Percentiles rank a stretch among this genome's conserved stretches.
Evolutionary conservation across 2,797 vertebrate species (phyloP).

Genomic region (Diplodus sargus): DNA sequence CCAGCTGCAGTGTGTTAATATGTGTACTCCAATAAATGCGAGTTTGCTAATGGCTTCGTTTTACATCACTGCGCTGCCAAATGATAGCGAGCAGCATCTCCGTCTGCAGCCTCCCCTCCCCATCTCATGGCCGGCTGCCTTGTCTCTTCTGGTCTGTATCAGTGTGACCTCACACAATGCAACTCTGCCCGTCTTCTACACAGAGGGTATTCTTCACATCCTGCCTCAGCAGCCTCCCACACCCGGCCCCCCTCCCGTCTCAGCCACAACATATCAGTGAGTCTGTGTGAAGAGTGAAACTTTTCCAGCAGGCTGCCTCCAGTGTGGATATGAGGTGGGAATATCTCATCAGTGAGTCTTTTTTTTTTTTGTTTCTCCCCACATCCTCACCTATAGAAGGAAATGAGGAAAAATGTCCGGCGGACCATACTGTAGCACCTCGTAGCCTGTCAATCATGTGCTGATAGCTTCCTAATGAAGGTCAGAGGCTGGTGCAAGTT

Average conservation of each 20-base stretch:
- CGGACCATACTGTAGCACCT: not conserved
- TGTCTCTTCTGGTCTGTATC: slow-evolving; percentile 42
- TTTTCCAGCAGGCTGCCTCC: slow-evolving; percentile 4
- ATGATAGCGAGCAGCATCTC: slow-evolving; percentile 45
- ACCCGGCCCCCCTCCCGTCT: not conserved
- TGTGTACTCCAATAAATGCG: slow-evolving; percentile 29
- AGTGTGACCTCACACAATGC: slow-evolving; percentile 18
- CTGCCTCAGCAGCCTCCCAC: slow-evolving; percentile 8
- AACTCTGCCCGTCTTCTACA: slow-evolving; percentile 11
- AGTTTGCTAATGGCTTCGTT: slow-evolving; percentile 49
- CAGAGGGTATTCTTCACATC: slow-evolving; percentile 21
- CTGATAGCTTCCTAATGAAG: not conserved
- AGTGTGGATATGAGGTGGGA: slow-evolving; percentile 21
- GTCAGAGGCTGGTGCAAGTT: not conserved
- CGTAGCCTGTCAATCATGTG: not conserved
- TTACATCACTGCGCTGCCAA: slow-evolving; percentile 55
- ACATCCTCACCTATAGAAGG: not conserved
- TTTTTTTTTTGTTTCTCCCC: not conserved
- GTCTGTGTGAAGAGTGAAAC: not conserved
- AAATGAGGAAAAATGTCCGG: slow-evolving; percentile 17
- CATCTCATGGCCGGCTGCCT: slow-evolving; percentile 29
- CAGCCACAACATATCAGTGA: slow-evolving; percentile 15
- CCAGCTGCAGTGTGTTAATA: slow-evolving; percentile 37
- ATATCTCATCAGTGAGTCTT: not conserved
- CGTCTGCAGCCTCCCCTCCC: slow-evolving; percentile 30